Percentiles rank a stretch among this genome's conserved stretches.
phyloP scores from a whole-genome alignment of 2,113 vertebrate species.

The Falco punctatus region DNA sequence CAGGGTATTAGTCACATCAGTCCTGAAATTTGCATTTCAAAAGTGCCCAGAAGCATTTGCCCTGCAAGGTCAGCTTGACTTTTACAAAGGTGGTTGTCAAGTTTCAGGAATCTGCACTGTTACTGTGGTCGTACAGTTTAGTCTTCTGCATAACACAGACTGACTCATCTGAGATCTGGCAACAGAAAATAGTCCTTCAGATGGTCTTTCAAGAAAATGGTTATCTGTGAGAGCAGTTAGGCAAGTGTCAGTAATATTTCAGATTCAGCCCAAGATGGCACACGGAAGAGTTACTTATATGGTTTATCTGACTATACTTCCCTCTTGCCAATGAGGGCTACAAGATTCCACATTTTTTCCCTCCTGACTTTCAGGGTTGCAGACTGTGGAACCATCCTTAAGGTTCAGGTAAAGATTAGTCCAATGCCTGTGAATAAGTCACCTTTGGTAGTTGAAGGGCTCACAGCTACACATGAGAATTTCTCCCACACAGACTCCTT shows the following conservation, averaged over 20 bases:
- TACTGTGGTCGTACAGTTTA: not conserved
- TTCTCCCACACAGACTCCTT: not conserved
- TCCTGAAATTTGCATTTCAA: not conserved
- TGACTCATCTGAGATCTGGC: not conserved
- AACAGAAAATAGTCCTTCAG: not conserved
- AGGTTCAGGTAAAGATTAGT: not conserved
- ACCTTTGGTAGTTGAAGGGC: not conserved
- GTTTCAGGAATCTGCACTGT: not conserved
- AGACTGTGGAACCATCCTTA: not conserved
- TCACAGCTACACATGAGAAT: not conserved
- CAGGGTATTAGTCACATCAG: not conserved
- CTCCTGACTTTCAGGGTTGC: not conserved
- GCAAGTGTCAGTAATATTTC: not conserved
- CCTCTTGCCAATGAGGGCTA: not conserved
- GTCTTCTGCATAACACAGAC: not conserved
- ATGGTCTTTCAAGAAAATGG: not conserved
- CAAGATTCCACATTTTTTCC: not conserved
- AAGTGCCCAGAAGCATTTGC: not conserved
- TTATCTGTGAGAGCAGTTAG: not conserved
- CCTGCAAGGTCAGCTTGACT: not conserved
- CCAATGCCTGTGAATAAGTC: not conserved
- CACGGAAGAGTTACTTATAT: not conserved
- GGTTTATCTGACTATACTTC: not conserved
- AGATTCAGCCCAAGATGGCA: not conserved
- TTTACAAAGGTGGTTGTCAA: not conserved